These are phyloP conservation scores for Cecidostiba fungosa DNA, from an alignment of 2,888 invertebrate genomes.

Conservation along the genomic window DNA sequence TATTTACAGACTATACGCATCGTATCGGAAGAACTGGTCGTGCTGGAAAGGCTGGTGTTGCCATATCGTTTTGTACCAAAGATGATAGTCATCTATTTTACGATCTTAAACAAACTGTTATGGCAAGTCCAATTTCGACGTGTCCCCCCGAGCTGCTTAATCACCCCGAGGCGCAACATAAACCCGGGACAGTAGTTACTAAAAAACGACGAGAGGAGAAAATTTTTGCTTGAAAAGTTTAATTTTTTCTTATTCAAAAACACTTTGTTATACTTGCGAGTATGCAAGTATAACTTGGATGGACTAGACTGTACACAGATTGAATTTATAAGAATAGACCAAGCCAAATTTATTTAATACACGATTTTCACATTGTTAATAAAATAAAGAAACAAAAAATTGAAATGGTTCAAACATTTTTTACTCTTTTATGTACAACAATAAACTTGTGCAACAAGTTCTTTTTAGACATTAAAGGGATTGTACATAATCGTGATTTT, in stretches of 20 bases:
- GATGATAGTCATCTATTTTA: conserved; percentile 98
- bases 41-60: conserved; percentile 98
- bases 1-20: conserved; percentile 91
- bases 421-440: no score
- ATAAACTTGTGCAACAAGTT: not conserved
- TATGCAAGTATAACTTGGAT: not conserved
- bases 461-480: not conserved
- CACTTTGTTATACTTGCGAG: not conserved
- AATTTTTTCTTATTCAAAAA: conserved; percentile 5
- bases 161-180: conserved; percentile 99
- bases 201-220: conserved; percentile 97
- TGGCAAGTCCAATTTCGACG: conserved; percentile 94
- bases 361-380: not conserved
- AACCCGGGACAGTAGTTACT: conserved; percentile 96
- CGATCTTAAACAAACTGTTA: conserved; percentile 95
- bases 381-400: not conserved
- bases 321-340: not conserved
- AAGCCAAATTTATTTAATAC: not conserved
- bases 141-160: conserved; percentile 98
- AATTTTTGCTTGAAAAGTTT: conserved; percentile 94
- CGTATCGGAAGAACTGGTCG: conserved; percentile 99
- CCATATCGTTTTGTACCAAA: conserved; percentile 98
- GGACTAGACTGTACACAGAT: not conserved
- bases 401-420: not conserved
- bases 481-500: not conserved